These are phyloP conservation scores for Camponotus fellah DNA, from an alignment of 2,888 invertebrate genomes.

Conservation along the genomic window DNA sequence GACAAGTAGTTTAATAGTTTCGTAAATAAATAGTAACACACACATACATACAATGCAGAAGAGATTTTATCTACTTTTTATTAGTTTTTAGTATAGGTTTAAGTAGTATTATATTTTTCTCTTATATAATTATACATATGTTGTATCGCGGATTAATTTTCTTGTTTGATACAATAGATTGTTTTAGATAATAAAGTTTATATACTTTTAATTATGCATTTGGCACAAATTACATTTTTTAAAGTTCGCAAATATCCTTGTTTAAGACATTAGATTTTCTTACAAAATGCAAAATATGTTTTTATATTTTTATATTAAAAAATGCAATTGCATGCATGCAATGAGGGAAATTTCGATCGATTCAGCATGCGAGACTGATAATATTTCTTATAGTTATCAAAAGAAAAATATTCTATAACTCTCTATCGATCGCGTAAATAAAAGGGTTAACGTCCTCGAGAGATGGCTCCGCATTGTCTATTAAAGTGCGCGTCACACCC, in stretches of 20 bases:
- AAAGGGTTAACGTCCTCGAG: slow-evolving; percentile 61
- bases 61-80: neutral
- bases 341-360: neutral
- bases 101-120: no score
- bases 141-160: neutral
- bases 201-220: neutral
- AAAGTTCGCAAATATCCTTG: neutral
- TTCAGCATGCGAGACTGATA: neutral
- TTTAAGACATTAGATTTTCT: neutral
- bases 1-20: neutral
- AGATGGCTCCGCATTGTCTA: slow-evolving; percentile 62
- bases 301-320: neutral
- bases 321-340: neutral
- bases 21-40: neutral
- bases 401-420: neutral
- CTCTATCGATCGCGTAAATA: neutral
- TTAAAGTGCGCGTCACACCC: slow-evolving; percentile 55
- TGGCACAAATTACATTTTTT: neutral
- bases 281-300: neutral
- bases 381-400: neutral
- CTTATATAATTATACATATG: no score
- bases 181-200: neutral
- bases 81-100: no score
- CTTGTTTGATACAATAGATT: neutral
- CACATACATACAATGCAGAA: neutral